These are phyloP conservation scores for Agonopterix heracliana DNA, from an alignment of 2,888 invertebrate species.

Conservation along the genomic window DNA sequence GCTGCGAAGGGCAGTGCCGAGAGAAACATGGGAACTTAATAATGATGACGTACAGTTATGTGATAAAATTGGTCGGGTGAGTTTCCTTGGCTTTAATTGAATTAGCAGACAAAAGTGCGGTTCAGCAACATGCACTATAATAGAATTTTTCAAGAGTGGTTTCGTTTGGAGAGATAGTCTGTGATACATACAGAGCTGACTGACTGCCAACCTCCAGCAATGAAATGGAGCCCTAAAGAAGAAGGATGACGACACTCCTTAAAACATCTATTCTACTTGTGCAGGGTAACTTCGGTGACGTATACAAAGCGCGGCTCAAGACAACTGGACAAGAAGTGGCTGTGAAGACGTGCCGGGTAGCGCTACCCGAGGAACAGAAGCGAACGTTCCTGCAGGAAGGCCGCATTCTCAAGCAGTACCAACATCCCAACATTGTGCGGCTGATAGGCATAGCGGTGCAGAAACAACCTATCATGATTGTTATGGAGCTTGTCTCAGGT, in stretches of 20 bases:
- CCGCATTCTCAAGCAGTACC: constrained; percentile 95
- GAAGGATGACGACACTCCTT: too few species aligned
- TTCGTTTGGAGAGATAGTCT: too few species aligned
- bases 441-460: constrained; percentile 98
- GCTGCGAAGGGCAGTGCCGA: constrained; percentile 87
- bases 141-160: too few species aligned
- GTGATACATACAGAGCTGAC: too few species aligned
- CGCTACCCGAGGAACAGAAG: constrained; percentile 94
- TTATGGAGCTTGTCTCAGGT: constrained; percentile 97
- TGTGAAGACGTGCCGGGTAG: constrained; percentile 96
- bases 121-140: too few species aligned
- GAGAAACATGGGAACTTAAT: constrained; percentile 96
- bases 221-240: too few species aligned
- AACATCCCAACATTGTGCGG: constrained; percentile 97
- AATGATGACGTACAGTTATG: constrained; percentile 94
- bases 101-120: neutral
- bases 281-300: constrained; percentile 98
- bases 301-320: constrained; percentile 92
- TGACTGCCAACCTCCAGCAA: too few species aligned
- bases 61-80: constrained; percentile 95
- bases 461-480: constrained; percentile 99
- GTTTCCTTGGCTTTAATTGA: constrained; percentile 25
- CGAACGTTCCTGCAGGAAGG: constrained; percentile 97
- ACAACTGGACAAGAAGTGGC: constrained; percentile 92
- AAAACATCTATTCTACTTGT: too few species aligned